Evolutionary conservation across 2,888 invertebrate genomes (phyloP), one percentile per base, ranked within the genome.

Genomic region (Scaptodrosophila latifasciaeformis): DNA sequence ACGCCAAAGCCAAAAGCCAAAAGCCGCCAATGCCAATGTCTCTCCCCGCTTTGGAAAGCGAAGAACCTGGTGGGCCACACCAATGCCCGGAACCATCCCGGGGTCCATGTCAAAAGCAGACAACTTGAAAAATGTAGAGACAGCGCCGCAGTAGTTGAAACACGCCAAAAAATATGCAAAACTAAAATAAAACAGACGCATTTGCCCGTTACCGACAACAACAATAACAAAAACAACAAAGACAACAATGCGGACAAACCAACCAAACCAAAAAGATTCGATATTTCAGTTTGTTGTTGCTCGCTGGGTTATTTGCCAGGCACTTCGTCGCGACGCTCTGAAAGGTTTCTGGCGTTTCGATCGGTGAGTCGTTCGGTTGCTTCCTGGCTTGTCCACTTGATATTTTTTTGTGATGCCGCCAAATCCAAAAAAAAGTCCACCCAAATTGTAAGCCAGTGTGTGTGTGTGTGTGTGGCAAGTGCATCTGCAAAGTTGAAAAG

Each of bases 101-200:
- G n/a, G n/a, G 81, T 67, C 81, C 81, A 80, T 78, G 78, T 72
- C 72, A 81, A 74, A 81, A 71, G 81, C 74, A 81, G 74, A 75
- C 74, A 75, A 81, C 81, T 81, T 79, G 81, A 78, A 75, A 75
- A 74, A 74, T 74, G 81, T 79, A 81, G 76, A 74, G 81, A 74
- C 81, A 81, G 79, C 76, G 69, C 60, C 61, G 75, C 68, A 77
- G 78, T 64, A 76, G 75, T 79, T 68, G 80, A 81, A 75, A 75
- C 69, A 81, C 81, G 75, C 75, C 80, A 81, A 81, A 75, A 75
- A 75, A 79, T 81, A 75, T 81, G 75, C 75, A 81, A 75, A 75
- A 81, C 81, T 71, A 68, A 75, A 75, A 81, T 75, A 81, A 81
- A 75, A 81, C 80, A 75, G 81, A 81, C 79, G 64, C 79, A 62